A percentile compares a stretch with the other conserved stretches of the same genome.
These are phyloP conservation scores for Ochlodes sylvanus DNA, from an alignment of 2,888 invertebrate genomes.

Conservation along the genomic window DNA sequence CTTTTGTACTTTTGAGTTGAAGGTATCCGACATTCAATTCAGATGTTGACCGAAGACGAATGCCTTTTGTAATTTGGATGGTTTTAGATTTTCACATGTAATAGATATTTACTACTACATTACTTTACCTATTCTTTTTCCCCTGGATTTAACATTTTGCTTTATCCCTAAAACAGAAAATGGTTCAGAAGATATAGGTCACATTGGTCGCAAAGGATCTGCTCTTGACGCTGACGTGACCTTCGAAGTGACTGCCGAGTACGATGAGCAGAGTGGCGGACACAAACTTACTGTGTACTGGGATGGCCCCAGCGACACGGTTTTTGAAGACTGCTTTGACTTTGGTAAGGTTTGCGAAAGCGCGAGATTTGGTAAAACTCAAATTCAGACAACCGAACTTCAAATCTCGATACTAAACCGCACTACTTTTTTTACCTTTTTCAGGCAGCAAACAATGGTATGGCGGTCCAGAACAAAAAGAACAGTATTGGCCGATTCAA, in stretches of 20 bases:
- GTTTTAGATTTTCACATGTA: no score
- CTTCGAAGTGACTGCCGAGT: conserved; percentile 54
- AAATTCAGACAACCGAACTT: no score
- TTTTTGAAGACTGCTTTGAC: conserved; percentile 80
- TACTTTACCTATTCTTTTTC: no score
- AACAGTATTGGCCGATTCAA: conserved; percentile 88
- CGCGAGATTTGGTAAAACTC: no score
- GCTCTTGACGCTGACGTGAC: conserved; percentile 56
- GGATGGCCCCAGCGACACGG: conserved; percentile 69
- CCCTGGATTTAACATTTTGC: neutral
- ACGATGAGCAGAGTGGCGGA: conserved; percentile 59
- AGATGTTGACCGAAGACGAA: no score
- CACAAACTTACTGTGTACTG: conserved; percentile 64
- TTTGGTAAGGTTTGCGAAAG: conserved; percentile 60
- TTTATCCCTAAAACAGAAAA: conserved; percentile 44
- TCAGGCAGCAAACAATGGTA: conserved; percentile 86
- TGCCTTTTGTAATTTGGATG: no score
- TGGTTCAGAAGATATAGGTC: conserved; percentile 54
- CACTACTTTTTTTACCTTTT: no score
- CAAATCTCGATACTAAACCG: no score
- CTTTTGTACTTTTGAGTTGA: no score
- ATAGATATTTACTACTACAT: no score
- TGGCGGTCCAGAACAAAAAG: conserved; percentile 86
- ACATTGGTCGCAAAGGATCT: conserved; percentile 63
- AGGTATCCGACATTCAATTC: no score